phyloP scores from a whole-genome alignment of 2,888 invertebrate species.

The Tachystola acroxantha region DNA sequence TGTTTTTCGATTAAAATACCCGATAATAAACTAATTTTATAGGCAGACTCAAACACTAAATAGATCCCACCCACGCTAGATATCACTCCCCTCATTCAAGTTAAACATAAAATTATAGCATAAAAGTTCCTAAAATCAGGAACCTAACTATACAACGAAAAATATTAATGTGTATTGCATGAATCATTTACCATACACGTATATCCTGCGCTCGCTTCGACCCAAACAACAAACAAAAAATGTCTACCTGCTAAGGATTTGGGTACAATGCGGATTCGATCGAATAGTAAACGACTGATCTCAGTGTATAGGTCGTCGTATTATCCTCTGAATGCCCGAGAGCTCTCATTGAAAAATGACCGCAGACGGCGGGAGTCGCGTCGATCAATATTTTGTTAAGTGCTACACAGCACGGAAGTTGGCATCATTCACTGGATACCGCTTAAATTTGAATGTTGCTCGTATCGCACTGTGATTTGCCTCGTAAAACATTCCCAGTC shows the following conservation, averaged over 20 bases:
- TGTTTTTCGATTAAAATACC: too few relatives aligned
- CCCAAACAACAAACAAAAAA: constrained; percentile 45
- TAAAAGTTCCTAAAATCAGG: too few relatives aligned
- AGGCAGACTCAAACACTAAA: too few relatives aligned
- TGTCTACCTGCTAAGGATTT: constrained; percentile 67
- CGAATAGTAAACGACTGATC: constrained; percentile 27
- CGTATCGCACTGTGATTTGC: constrained; percentile 18
- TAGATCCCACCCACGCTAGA: too few relatives aligned
- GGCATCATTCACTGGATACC: constrained; percentile 41
- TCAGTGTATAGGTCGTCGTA: constrained; percentile 14
- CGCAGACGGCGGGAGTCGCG: constrained; percentile 43
- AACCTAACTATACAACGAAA: too few relatives aligned
- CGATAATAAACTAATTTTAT: too few relatives aligned
- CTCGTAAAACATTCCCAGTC: constrained; percentile 20
- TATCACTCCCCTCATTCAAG: too few relatives aligned
- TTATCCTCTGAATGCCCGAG: constrained; percentile 42
- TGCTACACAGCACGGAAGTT: constrained; percentile 54
- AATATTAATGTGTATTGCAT: too few relatives aligned
- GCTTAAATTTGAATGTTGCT: constrained; percentile 51
- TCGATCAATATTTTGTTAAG: constrained; percentile 71
- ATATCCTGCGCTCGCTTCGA: not conserved
- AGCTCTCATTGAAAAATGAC: constrained; percentile 51
- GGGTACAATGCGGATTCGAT: constrained; percentile 35
- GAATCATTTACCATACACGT: too few relatives aligned
- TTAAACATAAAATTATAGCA: too few relatives aligned